Evolutionary conservation across 2,797 vertebrate species (phyloP).

Genomic region (Poecilia wingei): DNA sequence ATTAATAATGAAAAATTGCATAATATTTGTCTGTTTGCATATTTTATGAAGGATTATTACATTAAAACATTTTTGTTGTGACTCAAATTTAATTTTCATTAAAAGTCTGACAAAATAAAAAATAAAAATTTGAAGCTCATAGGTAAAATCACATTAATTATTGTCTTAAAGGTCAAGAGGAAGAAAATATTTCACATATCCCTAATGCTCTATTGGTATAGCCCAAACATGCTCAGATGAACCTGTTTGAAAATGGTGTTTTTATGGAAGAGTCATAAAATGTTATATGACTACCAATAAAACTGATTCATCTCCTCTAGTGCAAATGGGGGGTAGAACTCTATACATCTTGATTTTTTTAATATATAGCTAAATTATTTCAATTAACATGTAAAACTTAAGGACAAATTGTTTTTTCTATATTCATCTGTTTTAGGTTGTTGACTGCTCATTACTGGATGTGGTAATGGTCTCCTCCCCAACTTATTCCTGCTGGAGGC

Average conservation of each 20-base stretch:
- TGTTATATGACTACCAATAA: not conserved
- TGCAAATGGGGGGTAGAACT: not conserved
- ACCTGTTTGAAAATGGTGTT: not conserved
- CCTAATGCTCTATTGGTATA: not conserved
- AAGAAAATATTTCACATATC: not conserved
- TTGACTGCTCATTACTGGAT: not conserved
- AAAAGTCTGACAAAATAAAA: not conserved
- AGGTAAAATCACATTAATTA: not conserved
- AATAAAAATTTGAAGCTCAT: not conserved
- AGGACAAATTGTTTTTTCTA: not conserved
- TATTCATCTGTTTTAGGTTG: not conserved
- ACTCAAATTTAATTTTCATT: not conserved
- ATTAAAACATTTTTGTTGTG: not conserved
- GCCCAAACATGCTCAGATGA: not conserved
- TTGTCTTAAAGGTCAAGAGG: not conserved
- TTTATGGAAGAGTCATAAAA: not conserved
- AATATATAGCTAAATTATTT: not conserved
- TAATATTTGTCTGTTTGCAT: not conserved
- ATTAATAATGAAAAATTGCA: not conserved
- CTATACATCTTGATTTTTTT: not conserved
- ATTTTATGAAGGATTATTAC: not conserved
- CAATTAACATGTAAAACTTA: not conserved
- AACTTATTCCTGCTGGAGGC: not conserved
- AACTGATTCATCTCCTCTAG: not conserved
- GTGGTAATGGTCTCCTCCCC: not conserved